These are phyloP conservation scores for Alosa sapidissima DNA, from an alignment of 2,797 vertebrate genomes.

Conservation along the genomic window DNA sequence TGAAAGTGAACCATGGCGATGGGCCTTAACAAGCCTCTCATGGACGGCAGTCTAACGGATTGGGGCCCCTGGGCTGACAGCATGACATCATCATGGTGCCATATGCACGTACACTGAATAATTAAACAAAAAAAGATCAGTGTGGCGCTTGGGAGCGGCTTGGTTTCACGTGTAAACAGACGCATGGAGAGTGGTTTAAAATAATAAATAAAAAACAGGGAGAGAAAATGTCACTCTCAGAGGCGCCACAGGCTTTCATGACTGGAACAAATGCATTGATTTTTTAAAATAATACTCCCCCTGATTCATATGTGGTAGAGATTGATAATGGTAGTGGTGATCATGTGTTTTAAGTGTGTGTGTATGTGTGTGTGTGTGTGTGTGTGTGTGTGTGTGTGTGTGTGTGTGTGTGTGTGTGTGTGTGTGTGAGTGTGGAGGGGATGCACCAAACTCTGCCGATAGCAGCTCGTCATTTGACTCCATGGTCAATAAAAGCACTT, in stretches of 20 bases:
- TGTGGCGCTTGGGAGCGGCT: neutral
- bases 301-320: slow-evolving; percentile 52
- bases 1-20: neutral
- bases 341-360: neutral
- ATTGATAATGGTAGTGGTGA: neutral
- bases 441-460: neutral
- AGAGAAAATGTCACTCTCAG: slow-evolving; percentile 28
- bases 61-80: neutral
- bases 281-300: slow-evolving; percentile 49
- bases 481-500: slow-evolving; percentile 25
- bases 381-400: neutral
- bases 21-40: neutral
- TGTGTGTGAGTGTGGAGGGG: neutral
- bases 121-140: neutral
- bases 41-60: neutral
- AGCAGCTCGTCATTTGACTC: slow-evolving; percentile 19
- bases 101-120: slow-evolving; percentile 13
- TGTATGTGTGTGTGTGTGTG: neutral
- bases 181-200: neutral
- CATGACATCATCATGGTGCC: slow-evolving; percentile 20
- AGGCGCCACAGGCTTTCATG: slow-evolving; percentile 50
- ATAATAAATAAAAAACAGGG: neutral
- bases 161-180: neutral
- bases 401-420: neutral
- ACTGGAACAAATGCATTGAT: slow-evolving; percentile 48